Conservation (phyloP, 2,888 invertebrate genomes). For the Nysson spinosus region DNA sequence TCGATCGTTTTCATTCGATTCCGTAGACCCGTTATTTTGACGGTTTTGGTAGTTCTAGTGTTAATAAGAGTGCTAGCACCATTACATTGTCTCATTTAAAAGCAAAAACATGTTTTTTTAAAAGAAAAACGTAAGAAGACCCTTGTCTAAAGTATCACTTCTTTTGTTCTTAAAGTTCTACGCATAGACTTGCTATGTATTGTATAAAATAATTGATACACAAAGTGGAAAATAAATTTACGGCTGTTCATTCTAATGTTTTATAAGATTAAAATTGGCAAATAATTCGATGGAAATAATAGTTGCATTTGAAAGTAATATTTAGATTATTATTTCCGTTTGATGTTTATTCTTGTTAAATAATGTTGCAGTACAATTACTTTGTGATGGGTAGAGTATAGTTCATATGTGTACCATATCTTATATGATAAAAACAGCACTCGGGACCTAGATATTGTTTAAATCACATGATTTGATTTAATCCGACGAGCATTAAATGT, state of each 20-base stretch:
- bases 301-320: not conserved
- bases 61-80: no score
- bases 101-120: no score
- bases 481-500: not conserved
- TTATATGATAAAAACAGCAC: slow-evolving; percentile 7
- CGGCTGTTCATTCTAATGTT: not conserved
- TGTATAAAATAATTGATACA: not conserved
- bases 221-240: not conserved
- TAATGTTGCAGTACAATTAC: no score
- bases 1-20: no score
- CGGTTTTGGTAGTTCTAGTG: no score
- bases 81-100: no score
- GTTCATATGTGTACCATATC: slow-evolving; percentile 5
- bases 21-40: no score
- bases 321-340: no score
- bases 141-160: no score
- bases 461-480: slow-evolving; percentile 3
- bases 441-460: slow-evolving; percentile 22
- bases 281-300: not conserved
- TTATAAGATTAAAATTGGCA: not conserved
- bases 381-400: slow-evolving; percentile 1
- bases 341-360: no score
- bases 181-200: not conserved
- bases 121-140: no score
- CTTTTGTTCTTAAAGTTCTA: no score